Evolutionary conservation across 2,888 invertebrate species (phyloP), one percentile per base, ranked within the genome.

Genomic region (Hypolimnas misippus): DNA sequence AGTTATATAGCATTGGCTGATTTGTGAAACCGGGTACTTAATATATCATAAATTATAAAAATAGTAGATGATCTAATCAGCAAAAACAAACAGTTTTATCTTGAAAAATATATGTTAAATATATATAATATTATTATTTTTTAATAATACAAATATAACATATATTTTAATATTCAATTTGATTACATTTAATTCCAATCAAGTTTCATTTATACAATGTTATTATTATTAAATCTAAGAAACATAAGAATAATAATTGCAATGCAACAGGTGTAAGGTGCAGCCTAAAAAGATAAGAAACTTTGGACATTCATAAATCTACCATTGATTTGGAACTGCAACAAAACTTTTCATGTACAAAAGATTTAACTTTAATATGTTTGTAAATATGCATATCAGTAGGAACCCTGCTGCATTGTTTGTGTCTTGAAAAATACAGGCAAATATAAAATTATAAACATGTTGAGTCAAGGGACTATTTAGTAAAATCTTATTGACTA

Each of bases 271-370:
- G 65, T 62, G n/a, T 54, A 21, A 54, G 31, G 17, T 40, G 12
- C 7, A 8, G 4, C 17, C 10, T 12, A 42, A 44, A 19, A 25
- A 55, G n/a, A 31, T 38, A 12, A 25, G 5, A 21, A 4, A 58
- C 6, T 25, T 5, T 14, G 8, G 10, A 35, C 3, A 44, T 21
- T 17, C 49, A 25, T 12, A 44, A 14, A 19, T 16, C 8, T 17
- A 51, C 40, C 46, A 66, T 55, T 52, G 31, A 66, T 71, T 73
- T 81, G 86, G 87, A 89, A 89, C 83, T 76, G 86, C 89, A 89
- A 86, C 84, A 87, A 87, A 86, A 83, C 78, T 33, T 49, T 38
- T 42, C 16, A 33, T 16, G 17, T 12, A 51, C 8, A 51, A 51
- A 29, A 25, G 16, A 2, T 19, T 6, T 14, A 51, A 31, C 16